Evolutionary conservation across 1,140 invertebrate species (phyloP).

Genomic region (Cydia strobilella): DNA sequence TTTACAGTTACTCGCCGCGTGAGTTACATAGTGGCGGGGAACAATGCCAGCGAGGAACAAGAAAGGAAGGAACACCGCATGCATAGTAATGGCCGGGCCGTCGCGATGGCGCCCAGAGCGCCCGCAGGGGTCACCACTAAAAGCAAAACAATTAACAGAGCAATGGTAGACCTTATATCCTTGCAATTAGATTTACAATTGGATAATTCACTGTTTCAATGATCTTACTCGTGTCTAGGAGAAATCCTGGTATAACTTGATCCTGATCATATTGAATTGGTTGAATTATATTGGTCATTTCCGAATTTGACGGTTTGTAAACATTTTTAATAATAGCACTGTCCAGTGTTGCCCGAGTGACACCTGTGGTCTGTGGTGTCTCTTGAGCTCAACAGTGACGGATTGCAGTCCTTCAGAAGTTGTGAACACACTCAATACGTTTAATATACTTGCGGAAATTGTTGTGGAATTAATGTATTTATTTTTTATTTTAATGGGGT

Average conservation of each 20-base stretch:
- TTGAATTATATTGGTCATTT: neutral
- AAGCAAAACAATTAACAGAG: no score
- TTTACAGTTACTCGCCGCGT: conserved; percentile 67
- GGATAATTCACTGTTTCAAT: no score
- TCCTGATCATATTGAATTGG: neutral
- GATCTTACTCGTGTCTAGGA: conserved; percentile 46
- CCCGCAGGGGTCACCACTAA: conserved; percentile 37
- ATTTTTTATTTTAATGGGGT: no score
- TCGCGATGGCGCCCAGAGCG: conserved; percentile 53
- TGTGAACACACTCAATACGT: conserved; percentile 28
- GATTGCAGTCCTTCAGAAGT: conserved; percentile 31
- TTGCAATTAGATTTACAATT: no score
- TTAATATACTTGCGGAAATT: no score
- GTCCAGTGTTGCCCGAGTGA: neutral
- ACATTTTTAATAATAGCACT: neutral
- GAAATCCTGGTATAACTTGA: neutral
- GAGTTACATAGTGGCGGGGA: conserved; percentile 47
- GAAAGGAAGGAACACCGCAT: conserved; percentile 70
- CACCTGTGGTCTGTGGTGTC: neutral
- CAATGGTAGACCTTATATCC: no score
- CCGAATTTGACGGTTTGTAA: neutral
- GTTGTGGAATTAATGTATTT: neutral
- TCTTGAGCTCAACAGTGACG: neutral
- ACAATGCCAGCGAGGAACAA: conserved; percentile 73
- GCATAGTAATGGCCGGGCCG: conserved; percentile 69